Evolutionary conservation across 2,113 vertebrate genomes (phyloP).

Genomic region (Trochalopteron elliotii): DNA sequence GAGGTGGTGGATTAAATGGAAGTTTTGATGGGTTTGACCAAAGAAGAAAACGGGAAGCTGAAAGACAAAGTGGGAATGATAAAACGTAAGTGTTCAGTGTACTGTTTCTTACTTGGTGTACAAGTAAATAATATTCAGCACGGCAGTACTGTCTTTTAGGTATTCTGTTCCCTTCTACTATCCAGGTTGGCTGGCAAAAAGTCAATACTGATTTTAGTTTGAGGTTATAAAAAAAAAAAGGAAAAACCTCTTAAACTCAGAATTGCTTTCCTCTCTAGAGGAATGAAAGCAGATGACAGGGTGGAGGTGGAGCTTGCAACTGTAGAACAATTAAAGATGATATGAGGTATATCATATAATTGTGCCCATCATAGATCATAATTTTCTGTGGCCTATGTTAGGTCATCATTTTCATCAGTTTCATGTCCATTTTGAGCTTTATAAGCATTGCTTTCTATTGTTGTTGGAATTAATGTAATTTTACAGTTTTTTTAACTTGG

Average conservation of each 20-base stretch:
- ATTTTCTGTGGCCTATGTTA: background rate
- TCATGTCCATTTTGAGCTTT: background rate
- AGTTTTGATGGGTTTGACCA: conserved; percentile 73
- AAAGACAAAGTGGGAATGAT: conserved; percentile 78
- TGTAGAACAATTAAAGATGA: conserved; percentile 79
- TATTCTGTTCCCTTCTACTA: background rate
- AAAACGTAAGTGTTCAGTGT: conserved; percentile 74
- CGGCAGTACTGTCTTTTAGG: background rate
- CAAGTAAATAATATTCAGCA: background rate
- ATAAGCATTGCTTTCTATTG: background rate
- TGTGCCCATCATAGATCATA: background rate
- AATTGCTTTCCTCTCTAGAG: conserved; percentile 61
- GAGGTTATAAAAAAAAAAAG: background rate
- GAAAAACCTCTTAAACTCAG: background rate
- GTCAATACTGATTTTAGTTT: background rate
- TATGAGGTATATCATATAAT: conserved; percentile 27
- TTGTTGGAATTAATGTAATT: background rate
- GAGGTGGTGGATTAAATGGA: conserved; percentile 70
- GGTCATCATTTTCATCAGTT: background rate
- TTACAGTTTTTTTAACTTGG: background rate
- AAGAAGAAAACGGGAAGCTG: conserved; percentile 84
- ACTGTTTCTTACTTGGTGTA: background rate
- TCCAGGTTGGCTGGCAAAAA: background rate
- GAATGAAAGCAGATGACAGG: conserved; percentile 77
- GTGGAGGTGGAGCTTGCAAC: conserved; percentile 76